Evolutionary conservation across 2,888 invertebrate species (phyloP), one percentile per base, ranked within the genome.

Genomic region (Phengaris alcon): DNA sequence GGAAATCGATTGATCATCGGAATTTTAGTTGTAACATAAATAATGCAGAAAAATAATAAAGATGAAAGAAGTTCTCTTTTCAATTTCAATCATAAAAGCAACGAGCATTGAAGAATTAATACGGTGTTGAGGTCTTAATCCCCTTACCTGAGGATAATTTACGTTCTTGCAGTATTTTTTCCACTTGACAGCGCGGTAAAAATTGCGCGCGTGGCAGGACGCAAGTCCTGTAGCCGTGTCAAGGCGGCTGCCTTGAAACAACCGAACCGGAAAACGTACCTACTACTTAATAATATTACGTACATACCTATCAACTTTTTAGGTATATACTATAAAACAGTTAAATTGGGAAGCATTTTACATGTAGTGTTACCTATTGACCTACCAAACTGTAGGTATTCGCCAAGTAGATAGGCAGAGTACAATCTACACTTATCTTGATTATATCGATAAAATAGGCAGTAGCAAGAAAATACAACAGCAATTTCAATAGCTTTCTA

Each of bases 171-270:
- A 13, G 64, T 64, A 64, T 64, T 64, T 64, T 64, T 64, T 64
- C 64, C 64, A 13, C 64, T 64, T 13, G 64, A 64, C 64, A 64
- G 64, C 64, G 35, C 64, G 64, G 64, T 6, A 35, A 35, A 64
- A 59, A 22, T 35, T 35, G 35, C 35, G 35, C 35, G 35, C 48
- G 48, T 22, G 22, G 59, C 59, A n/a, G 59, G 59, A 59, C 59
- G 59, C 59, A 15, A 59, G 22, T 59, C 22, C 59, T 22, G 59
- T 59, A 22, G 59, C 15, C 59, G 22, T 59, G 59, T 59, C 59
- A 22, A 59, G 22, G 59, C 15, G 15, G 8, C 22, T 22, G 59
- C 22, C 59, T 59, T 59, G 59, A 10, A 59, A 10, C 59, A 15
- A 59, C 59, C 59, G 59, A 59, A 59, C 59, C 59, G 22, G 59